These are phyloP conservation scores for Tetragonula carbonaria DNA, from an alignment of 2,888 invertebrate species.

Conservation along the genomic window DNA sequence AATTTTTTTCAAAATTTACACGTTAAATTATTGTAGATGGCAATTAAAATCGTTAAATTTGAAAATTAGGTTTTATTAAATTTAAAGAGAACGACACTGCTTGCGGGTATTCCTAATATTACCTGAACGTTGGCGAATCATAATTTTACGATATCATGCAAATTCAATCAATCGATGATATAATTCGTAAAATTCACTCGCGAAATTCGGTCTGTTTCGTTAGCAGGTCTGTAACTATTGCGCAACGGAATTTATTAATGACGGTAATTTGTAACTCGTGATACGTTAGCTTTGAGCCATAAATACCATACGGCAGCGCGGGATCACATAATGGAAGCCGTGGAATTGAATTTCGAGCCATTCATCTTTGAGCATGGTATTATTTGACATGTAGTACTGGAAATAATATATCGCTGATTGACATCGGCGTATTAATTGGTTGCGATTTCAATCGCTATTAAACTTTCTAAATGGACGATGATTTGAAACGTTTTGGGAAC, in stretches of 20 bases:
- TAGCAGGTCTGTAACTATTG: not conserved
- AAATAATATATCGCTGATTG: constrained; percentile 4
- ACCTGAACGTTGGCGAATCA: too few species aligned
- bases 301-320: not conserved
- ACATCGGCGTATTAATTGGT: not conserved
- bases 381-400: not conserved
- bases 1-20: too few species aligned
- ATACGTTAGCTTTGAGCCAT: not conserved
- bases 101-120: too few species aligned
- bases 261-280: not conserved
- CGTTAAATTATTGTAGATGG: too few species aligned
- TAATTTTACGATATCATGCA: not conserved
- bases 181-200: not conserved
- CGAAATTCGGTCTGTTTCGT: not conserved
- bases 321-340: not conserved
- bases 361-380: not conserved
- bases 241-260: not conserved
- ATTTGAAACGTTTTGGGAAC: not conserved
- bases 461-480: constrained; percentile 13
- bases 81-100: too few species aligned
- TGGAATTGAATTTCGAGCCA: not conserved
- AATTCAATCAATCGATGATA: not conserved
- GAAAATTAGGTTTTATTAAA: too few species aligned
- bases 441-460: constrained; percentile 7
- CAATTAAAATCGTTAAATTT: too few species aligned